These are phyloP conservation scores for Glomeris maerens DNA, from an alignment of 1,140 invertebrate genomes.

Conservation along the genomic window DNA sequence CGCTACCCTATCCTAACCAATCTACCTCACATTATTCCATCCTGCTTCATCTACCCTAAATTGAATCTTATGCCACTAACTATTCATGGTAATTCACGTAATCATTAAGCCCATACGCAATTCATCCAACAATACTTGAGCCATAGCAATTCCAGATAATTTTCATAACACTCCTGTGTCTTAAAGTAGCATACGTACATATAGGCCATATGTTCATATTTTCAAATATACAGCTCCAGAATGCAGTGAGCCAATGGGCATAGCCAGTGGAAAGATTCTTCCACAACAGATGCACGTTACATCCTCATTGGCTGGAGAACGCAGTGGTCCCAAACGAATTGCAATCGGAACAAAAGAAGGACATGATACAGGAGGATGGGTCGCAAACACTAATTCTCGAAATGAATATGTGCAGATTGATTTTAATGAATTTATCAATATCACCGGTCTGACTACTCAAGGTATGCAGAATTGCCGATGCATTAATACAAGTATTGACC, in stretches of 20 bases:
- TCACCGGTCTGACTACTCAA: slow-evolving; percentile 62
- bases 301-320: slow-evolving; percentile 9
- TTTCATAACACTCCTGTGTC: too few species aligned
- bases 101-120: too few species aligned
- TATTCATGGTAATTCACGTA: too few species aligned
- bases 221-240: background rate
- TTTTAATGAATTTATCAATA: slow-evolving; percentile 51
- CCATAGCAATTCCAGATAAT: too few species aligned
- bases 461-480: slow-evolving; percentile 28
- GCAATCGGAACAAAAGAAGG: slow-evolving; percentile 12
- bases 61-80: too few species aligned
- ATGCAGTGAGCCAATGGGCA: slow-evolving; percentile 3
- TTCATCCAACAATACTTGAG: too few species aligned
- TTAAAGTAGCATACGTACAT: too few species aligned
- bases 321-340: slow-evolving; percentile 12
- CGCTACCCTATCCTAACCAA: too few species aligned
- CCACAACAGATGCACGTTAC: slow-evolving; percentile 10
- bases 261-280: slow-evolving; percentile 3
- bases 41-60: too few species aligned
- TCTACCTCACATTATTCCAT: too few species aligned
- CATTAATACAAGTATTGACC: background rate
- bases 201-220: too few species aligned
- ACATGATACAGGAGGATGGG: slow-evolving; percentile 20
- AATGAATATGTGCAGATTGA: slow-evolving; percentile 44
- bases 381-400: slow-evolving; percentile 21